phyloP scores from a whole-genome alignment of 1,140 invertebrate species.

The Meloidogyne chitwoodi region DNA sequence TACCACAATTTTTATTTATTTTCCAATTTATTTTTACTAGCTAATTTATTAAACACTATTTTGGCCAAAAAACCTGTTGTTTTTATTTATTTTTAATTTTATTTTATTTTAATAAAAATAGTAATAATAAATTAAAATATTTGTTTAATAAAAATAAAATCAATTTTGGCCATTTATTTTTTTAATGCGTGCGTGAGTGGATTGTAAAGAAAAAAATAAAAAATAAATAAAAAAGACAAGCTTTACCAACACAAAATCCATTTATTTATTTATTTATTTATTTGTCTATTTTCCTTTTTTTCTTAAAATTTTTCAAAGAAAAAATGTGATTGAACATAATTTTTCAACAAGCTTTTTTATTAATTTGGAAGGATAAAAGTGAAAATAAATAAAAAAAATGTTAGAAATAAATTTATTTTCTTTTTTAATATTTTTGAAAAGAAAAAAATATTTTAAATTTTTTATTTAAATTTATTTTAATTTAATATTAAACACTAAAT shows the following conservation, averaged over 20 bases:
- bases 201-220: neutral
- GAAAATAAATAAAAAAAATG: neutral
- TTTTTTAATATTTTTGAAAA: neutral
- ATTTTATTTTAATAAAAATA: too few relatives aligned
- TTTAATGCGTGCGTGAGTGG: neutral
- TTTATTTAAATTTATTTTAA: neutral
- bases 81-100: too few relatives aligned
- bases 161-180: neutral
- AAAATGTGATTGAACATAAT: neutral
- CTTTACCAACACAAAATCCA: neutral
- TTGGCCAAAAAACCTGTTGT: too few relatives aligned
- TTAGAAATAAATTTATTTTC: neutral
- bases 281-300: neutral
- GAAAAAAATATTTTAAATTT: too few relatives aligned
- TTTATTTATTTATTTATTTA: neutral
- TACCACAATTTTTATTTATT: too few relatives aligned
- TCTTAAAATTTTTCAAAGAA: neutral
- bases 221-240: neutral
- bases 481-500: too few relatives aligned
- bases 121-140: neutral
- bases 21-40: too few relatives aligned
- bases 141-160: neutral
- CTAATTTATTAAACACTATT: too few relatives aligned
- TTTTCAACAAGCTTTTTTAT: neutral
- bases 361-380: neutral